phyloP scores from a whole-genome alignment of 1,140 invertebrate species.

The Nymphalis io region DNA sequence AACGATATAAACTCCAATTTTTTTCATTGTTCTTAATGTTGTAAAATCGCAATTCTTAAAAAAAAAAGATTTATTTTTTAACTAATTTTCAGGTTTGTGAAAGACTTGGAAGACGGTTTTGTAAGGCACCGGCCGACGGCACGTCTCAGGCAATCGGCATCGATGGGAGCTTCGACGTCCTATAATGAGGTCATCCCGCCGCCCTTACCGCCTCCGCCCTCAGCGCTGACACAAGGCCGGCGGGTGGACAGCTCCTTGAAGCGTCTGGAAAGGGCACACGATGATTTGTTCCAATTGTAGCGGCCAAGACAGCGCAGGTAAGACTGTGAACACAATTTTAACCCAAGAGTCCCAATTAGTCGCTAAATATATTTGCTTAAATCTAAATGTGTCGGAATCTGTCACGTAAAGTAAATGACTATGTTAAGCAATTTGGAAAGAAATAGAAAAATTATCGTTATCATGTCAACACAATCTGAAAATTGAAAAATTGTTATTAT shows the following conservation, averaged over 20 bases:
- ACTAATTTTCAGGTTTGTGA: constrained; percentile 79
- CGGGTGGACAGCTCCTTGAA: constrained; percentile 89
- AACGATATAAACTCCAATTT: too few species aligned
- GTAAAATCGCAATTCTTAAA: not conserved
- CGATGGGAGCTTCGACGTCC: constrained; percentile 72
- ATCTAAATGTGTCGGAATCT: too few species aligned
- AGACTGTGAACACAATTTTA: too few species aligned
- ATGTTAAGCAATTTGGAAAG: too few species aligned
- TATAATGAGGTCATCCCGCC: constrained; percentile 73
- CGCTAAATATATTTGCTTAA: too few species aligned
- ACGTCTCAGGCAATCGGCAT: constrained; percentile 81
- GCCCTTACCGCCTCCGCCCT: constrained; percentile 81
- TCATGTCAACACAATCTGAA: too few species aligned
- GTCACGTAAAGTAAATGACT: too few species aligned
- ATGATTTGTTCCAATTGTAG: constrained; percentile 95
- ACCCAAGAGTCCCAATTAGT: too few species aligned
- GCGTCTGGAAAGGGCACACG: constrained; percentile 90
- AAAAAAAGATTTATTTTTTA: not conserved
- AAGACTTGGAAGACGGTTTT: constrained; percentile 79
- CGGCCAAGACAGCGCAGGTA: constrained; percentile 78
- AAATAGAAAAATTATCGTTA: too few species aligned
- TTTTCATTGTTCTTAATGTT: too few species aligned
- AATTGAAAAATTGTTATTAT: too few species aligned
- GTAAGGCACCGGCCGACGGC: constrained; percentile 79
- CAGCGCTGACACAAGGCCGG: constrained; percentile 89